These are phyloP conservation scores for Umimayanthus kanabou DNA, from an alignment of 92 coral and sea anemone species.

Conservation along the genomic window DNA sequence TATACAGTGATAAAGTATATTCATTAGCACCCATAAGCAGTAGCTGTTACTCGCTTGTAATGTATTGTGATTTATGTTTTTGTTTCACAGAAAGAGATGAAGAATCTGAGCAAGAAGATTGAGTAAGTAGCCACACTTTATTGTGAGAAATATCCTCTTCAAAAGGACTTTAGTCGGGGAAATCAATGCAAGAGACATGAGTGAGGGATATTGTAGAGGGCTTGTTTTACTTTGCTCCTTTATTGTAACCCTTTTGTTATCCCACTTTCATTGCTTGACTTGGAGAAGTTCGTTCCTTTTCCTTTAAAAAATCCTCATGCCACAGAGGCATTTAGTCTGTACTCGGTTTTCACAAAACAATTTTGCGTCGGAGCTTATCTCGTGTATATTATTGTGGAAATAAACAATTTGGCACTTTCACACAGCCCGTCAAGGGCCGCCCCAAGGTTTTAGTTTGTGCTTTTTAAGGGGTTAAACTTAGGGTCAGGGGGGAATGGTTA, in stretches of 20 bases:
- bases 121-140: slow-evolving; percentile 68
- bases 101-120: slow-evolving; percentile 76
- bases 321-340: neutral
- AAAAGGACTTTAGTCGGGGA: neutral
- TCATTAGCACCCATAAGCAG: no score
- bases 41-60: neutral
- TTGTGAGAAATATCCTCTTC: neutral
- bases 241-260: neutral
- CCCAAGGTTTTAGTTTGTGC: neutral
- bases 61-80: neutral
- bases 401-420: neutral
- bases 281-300: neutral
- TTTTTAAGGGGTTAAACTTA: neutral
- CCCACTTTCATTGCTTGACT: neutral
- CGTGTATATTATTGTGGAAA: neutral
- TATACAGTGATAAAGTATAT: neutral
- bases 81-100: slow-evolving; percentile 78
- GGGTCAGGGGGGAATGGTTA: neutral
- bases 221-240: neutral
- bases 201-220: neutral
- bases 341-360: neutral
- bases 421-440: neutral
- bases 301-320: neutral
- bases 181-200: neutral
- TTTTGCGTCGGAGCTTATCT: neutral